Percentiles rank a stretch among this genome's conserved stretches.
These are phyloP conservation scores for Ceryle rudis DNA, from an alignment of 2,797 vertebrate species.

Conservation along the genomic window DNA sequence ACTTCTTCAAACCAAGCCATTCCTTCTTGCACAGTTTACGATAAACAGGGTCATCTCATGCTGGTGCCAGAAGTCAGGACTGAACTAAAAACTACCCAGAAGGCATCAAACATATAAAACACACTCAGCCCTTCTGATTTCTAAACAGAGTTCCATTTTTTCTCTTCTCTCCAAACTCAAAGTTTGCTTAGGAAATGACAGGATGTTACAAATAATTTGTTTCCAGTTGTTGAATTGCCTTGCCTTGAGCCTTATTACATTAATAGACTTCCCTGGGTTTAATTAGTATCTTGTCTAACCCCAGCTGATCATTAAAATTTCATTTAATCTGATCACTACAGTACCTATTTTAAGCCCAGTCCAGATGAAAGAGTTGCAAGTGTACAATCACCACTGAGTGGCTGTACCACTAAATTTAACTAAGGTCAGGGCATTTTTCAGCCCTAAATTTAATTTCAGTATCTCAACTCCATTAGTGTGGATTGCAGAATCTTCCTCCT, in stretches of 20 bases:
- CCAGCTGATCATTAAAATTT: conserved; percentile 31
- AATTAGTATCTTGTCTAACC: conserved; percentile 62
- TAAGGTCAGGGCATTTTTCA: conserved; percentile 46
- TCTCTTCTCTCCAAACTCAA: background rate
- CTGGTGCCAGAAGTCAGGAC: background rate
- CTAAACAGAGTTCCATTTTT: background rate
- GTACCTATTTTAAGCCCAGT: conserved; percentile 37
- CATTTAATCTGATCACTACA: conserved; percentile 41
- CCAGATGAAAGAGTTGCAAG: conserved; percentile 10
- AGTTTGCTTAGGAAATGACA: conserved; percentile 10
- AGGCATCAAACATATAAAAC: background rate
- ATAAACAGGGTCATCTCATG: rapidly evolving
- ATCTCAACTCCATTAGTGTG: conserved; percentile 50
- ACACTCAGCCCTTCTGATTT: background rate
- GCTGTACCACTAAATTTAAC: conserved; percentile 39
- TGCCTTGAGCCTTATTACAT: conserved; percentile 38
- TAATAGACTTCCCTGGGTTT: conserved; percentile 46
- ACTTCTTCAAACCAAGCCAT: background rate
- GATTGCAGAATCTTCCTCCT: conserved; percentile 1
- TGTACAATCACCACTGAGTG: conserved; percentile 29
- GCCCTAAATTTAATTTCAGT: conserved; percentile 39
- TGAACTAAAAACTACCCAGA: background rate
- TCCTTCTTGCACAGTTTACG: background rate
- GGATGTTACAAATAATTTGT: conserved; percentile 33
- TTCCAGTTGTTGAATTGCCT: conserved; percentile 49